These are phyloP conservation scores for Scaeva pyrastri DNA, from an alignment of 2,888 invertebrate genomes.

Conservation along the genomic window DNA sequence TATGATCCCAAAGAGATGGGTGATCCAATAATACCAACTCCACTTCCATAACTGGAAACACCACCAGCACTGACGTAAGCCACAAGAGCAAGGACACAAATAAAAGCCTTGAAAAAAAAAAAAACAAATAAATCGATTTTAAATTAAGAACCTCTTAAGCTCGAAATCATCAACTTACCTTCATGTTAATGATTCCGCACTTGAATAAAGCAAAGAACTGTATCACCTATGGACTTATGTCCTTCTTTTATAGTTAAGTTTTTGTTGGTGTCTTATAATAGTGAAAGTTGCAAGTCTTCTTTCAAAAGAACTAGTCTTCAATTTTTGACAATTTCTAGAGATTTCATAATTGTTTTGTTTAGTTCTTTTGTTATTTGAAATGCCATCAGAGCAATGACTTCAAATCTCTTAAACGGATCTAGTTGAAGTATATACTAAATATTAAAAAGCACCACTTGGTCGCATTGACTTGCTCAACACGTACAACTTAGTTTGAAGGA, in stretches of 20 bases:
- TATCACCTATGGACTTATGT: neutral
- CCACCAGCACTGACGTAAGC: conserved; percentile 28
- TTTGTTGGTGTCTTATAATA: neutral
- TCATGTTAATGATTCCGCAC: conserved; percentile 44
- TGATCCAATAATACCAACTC: neutral
- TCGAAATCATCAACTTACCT: conserved; percentile 31
- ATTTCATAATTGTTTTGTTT: neutral
- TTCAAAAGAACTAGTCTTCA: neutral
- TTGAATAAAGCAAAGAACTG: conserved; percentile 18
- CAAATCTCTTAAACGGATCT: neutral
- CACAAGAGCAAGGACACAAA: conserved; percentile 34
- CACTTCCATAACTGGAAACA: conserved; percentile 6
- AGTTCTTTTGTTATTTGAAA: neutral
- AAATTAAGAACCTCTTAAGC: neutral
- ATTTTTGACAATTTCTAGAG: neutral
- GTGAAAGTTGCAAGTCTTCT: neutral
- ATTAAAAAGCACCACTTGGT: neutral
- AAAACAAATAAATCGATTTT: neutral
- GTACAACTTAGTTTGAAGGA: too few relatives aligned
- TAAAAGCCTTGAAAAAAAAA: conserved; percentile 24
- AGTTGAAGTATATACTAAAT: neutral
- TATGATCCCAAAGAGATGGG: neutral
- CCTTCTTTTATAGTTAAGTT: neutral
- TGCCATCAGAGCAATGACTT: neutral
- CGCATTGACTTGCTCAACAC: neutral